Conservation (phyloP, 2,888 invertebrate genomes). For the Cataglyphis livida region DNA sequence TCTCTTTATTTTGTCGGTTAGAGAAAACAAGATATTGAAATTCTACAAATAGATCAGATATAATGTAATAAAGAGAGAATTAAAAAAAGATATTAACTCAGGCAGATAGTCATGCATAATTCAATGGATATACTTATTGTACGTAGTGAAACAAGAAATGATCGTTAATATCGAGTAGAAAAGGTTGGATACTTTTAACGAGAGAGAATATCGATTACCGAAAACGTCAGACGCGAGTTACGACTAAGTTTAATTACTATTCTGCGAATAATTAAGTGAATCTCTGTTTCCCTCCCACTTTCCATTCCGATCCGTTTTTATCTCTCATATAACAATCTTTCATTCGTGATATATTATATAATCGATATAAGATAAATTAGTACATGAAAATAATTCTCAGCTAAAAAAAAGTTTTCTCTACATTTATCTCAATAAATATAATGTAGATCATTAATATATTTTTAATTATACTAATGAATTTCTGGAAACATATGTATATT, state of each 20-base stretch:
- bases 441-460: background rate
- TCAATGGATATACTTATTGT: background rate
- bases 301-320: background rate
- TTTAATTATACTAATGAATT: background rate
- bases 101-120: conserved; percentile 8
- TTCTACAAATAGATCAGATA: background rate
- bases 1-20: background rate
- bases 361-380: background rate
- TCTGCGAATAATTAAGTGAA: conserved; percentile 34
- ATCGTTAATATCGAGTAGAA: conserved; percentile 1
- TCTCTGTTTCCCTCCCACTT: conserved; percentile 3
- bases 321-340: conserved; percentile 7
- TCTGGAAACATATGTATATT: background rate
- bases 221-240: conserved; percentile 21
- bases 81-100: background rate
- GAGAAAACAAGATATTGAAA: conserved; percentile 18
- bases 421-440: background rate
- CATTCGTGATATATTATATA: background rate
- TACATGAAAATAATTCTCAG: background rate
- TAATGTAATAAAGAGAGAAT: background rate
- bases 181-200: conserved; percentile 3
- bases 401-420: background rate
- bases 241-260: conserved; percentile 42
- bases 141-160: conserved; percentile 5
- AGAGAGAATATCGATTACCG: conserved; percentile 34